phyloP scores from a whole-genome alignment of 2,797 vertebrate genomes.

The Acridotheres tristis region DNA sequence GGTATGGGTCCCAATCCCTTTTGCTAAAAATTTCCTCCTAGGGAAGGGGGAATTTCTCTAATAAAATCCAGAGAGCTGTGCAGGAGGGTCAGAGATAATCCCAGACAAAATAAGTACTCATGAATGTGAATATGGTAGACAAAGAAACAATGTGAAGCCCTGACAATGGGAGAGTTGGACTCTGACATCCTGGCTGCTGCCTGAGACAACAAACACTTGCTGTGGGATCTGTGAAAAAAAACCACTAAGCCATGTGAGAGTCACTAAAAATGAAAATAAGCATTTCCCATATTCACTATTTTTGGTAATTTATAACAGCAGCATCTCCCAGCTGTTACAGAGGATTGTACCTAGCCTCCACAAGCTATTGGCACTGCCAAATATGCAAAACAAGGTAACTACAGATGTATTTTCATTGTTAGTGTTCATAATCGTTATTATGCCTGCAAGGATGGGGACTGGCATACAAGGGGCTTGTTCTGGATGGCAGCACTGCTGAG shows the following conservation, averaged over 20 bases:
- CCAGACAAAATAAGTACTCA: neutral
- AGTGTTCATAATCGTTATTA: slow-evolving; percentile 37
- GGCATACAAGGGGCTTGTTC: neutral
- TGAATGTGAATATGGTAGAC: neutral
- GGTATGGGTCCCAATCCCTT: neutral
- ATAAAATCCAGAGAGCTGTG: neutral
- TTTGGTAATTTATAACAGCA: neutral
- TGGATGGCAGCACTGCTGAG: neutral
- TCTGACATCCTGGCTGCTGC: neutral
- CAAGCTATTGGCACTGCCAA: neutral
- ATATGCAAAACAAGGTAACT: slow-evolving; percentile 42
- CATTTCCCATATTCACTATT: neutral
- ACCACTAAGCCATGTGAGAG: neutral
- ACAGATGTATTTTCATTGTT: slow-evolving; percentile 47
- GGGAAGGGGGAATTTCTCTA: neutral
- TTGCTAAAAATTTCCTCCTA: neutral
- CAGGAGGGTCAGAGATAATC: neutral
- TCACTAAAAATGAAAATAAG: neutral
- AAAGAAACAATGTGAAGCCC: neutral
- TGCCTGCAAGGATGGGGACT: neutral
- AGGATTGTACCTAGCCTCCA: neutral
- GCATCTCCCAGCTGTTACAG: neutral
- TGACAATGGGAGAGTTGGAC: neutral
- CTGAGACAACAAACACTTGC: neutral
- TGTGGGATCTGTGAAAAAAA: neutral